Conservation (phyloP, 2,888 invertebrate species). For the Hypomecis punctinalis region DNA sequence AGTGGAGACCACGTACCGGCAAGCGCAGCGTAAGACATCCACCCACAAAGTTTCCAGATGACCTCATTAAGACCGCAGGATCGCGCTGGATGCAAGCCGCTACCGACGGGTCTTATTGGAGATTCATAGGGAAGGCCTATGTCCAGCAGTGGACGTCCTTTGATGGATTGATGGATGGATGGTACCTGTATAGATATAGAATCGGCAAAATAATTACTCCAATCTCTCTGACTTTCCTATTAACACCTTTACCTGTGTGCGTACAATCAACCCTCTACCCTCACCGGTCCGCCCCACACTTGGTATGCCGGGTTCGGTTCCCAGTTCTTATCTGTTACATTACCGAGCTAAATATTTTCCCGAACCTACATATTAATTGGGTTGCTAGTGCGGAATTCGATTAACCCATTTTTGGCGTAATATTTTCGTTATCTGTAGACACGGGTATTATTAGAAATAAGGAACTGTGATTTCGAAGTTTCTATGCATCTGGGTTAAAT, state of each 20-base stretch:
- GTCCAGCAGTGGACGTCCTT: too few relatives aligned
- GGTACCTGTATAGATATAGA: too few relatives aligned
- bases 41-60: too few relatives aligned
- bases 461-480: not conserved
- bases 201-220: not conserved
- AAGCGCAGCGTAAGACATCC: too few relatives aligned
- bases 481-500: not conserved
- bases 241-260: not conserved
- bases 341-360: conserved; percentile 56
- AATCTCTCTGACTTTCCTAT: not conserved
- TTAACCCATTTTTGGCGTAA: conserved; percentile 28
- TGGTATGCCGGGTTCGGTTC: conserved; percentile 54
- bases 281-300: conserved; percentile 27
- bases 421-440: conserved; percentile 16
- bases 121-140: too few relatives aligned
- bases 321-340: conserved; percentile 57
- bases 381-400: conserved; percentile 27
- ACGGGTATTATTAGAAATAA: not conserved
- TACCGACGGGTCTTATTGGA: too few relatives aligned
- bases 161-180: too few relatives aligned
- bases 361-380: conserved; percentile 56
- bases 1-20: too few relatives aligned
- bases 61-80: too few relatives aligned
- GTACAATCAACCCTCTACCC: not conserved
- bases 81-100: too few relatives aligned